Evolutionary conservation across 2,113 vertebrate species (phyloP), one percentile per base, ranked within the genome.

Genomic region (Rallus limicola): DNA sequence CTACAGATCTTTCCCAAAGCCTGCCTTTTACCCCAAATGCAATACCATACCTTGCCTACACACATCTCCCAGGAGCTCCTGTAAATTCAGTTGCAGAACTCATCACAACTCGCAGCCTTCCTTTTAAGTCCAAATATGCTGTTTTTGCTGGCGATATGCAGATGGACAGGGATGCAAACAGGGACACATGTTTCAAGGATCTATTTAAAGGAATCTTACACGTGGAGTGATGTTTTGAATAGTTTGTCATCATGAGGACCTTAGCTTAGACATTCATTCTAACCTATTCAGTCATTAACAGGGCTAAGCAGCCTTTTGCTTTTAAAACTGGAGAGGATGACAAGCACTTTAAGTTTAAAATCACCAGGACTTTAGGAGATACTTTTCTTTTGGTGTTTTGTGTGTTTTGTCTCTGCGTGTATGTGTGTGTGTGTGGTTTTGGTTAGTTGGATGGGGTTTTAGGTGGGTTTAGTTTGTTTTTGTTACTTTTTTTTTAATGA

Each of bases 401-500:
- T 11, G 24, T 17, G 29, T 29, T 10, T 56, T n/a, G 48, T 48
- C 10, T 48, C 20, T 23, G 48, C 11, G 10, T 48, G 21, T 48
- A 8, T 48, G 44, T 18, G 18, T 48, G 18, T 48, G 20, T 48
- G 48, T 48, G 48, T 23, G 11, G 20, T 48, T 48, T 48, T 23
- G 21, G 21, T 48, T 48, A 23, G 48, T 48, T 48, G 48, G 21
- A 10, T 48, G 7, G 48, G 24, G 14, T 64, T 90, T 93, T 59
- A 93, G 17, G 31, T 95, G 42, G 11, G 1, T 38, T 34, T 53
- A 4, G 2, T 31, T 38, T 78, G 42, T 65, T 70, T 84, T 89
- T 91, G 94, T 93, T 36, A 8, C 6, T 58, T 80, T 87, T 93
- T 93, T 91, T 88, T 65, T 6, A 95, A 88, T 82, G 46, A 13